These are phyloP conservation scores for Prunella fulvescens DNA, from an alignment of 2,113 vertebrate genomes.

Conservation along the genomic window DNA sequence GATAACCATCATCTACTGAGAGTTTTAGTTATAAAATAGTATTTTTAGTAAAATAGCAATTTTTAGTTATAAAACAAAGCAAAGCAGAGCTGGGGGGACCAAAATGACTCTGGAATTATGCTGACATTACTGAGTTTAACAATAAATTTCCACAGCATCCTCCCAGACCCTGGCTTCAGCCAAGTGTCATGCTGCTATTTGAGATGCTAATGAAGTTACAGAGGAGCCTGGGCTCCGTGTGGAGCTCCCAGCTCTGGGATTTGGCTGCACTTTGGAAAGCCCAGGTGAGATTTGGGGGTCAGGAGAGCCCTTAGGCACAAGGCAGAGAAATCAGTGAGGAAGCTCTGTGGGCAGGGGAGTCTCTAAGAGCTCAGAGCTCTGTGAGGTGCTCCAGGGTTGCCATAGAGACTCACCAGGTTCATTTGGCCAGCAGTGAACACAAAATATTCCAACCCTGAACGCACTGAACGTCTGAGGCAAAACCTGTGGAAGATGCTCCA, in stretches of 20 bases:
- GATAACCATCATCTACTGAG: background rate
- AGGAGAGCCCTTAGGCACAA: background rate
- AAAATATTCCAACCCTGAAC: background rate
- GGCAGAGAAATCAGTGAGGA: background rate
- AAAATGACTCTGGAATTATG: background rate
- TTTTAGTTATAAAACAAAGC: background rate
- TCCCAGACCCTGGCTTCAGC: background rate
- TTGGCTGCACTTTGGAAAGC: background rate
- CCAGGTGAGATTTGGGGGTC: background rate
- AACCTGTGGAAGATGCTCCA: background rate
- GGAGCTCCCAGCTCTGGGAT: background rate
- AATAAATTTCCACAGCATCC: background rate
- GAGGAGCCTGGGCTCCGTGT: background rate
- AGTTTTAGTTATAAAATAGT: background rate
- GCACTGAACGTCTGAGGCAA: rapidly evolving
- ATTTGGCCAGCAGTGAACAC: background rate
- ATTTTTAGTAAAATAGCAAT: background rate
- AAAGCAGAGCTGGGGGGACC: background rate
- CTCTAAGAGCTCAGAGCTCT: background rate
- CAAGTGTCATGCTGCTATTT: background rate
- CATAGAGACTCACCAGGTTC: constrained; percentile 25
- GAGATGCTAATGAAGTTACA: background rate
- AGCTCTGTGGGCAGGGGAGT: background rate
- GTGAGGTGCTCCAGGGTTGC: background rate
- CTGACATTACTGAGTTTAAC: background rate